Conservation (phyloP, 2,113 vertebrate species). For the Nasalis larvatus region DNA sequence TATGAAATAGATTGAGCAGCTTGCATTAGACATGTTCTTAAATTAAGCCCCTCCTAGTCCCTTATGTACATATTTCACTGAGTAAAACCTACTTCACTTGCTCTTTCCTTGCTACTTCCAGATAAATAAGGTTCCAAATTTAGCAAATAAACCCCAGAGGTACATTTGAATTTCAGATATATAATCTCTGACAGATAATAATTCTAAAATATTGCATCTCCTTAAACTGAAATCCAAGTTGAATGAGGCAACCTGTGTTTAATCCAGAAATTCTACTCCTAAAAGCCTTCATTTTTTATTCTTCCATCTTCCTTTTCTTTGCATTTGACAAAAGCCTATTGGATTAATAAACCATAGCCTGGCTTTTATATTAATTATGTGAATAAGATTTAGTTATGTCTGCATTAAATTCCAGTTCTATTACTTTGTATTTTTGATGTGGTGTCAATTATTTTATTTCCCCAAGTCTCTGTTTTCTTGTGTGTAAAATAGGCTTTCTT, state of each 20-base stretch:
- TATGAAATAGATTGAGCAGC: not conserved
- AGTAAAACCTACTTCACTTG: not conserved
- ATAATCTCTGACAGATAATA: not conserved
- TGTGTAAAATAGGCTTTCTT: not conserved
- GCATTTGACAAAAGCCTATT: not conserved
- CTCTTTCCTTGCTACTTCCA: not conserved
- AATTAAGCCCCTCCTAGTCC: not conserved
- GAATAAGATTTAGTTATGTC: not conserved
- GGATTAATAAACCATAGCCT: not conserved
- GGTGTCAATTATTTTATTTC: not conserved
- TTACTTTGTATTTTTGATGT: not conserved
- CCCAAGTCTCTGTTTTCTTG: not conserved
- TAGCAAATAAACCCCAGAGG: not conserved
- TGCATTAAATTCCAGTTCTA: not conserved
- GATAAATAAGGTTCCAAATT: not conserved
- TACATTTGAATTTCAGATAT: slow-evolving; percentile 14
- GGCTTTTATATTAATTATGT: not conserved
- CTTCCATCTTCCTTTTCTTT: not conserved
- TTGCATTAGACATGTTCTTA: not conserved
- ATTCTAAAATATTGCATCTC: not conserved
- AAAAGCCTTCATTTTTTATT: not conserved
- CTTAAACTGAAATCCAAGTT: not conserved
- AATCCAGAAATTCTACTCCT: not conserved
- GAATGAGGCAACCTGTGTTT: not conserved
- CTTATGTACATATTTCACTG: not conserved